A percentile compares a stretch with the other conserved stretches of the same genome.
Evolutionary conservation across 2,797 vertebrate genomes (phyloP).

Genomic region (Amblyraja radiata): DNA sequence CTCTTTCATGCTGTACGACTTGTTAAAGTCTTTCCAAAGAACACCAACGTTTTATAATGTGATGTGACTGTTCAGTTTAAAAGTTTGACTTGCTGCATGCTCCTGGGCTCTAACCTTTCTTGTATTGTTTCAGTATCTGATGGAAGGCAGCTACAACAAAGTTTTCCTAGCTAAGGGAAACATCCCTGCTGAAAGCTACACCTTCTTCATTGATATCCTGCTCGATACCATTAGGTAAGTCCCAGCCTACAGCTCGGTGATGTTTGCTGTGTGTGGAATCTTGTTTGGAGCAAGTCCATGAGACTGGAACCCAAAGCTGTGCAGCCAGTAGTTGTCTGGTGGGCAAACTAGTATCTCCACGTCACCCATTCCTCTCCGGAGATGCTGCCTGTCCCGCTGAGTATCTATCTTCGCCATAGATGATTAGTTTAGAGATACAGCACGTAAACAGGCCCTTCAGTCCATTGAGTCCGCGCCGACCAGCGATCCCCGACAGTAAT

Average conservation of each 20-base stretch:
- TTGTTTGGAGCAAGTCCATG: background rate
- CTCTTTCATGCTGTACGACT: no score
- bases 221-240: slow-evolving; percentile 87
- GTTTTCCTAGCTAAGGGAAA: slow-evolving; percentile 94
- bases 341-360: background rate
- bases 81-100: background rate
- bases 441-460: no score
- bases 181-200: slow-evolving; percentile 90
- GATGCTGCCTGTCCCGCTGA: no score
- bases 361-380: background rate
- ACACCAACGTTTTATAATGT: background rate
- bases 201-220: slow-evolving; percentile 92
- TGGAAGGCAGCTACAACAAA: slow-evolving; percentile 97
- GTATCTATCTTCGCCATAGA: no score
- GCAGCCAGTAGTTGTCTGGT: background rate
- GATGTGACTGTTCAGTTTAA: background rate
- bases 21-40: background rate
- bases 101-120: background rate
- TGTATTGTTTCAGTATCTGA: slow-evolving; percentile 70
- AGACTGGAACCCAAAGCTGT: background rate
- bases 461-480: no score
- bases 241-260: background rate
- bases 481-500: no score
- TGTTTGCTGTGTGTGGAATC: background rate
- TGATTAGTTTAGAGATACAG: no score